Base-by-base conservation (phyloP, 2,113 vertebrate genomes). In the Engystomops pustulosus region DNA sequence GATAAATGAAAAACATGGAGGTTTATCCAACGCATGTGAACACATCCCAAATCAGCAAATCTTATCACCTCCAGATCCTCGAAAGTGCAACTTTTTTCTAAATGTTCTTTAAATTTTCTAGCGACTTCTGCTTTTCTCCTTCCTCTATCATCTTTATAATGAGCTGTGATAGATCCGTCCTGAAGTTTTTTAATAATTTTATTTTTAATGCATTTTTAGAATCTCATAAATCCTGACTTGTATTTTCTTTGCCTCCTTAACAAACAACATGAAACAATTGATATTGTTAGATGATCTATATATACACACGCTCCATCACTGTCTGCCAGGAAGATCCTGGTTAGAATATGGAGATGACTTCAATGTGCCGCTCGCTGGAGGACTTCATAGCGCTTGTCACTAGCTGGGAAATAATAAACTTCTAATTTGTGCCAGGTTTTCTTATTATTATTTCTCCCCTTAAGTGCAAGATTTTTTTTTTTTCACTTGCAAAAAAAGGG, bases 241-340 rank as follows among this genome's bases (percentile, higher is more conserved):
- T 81, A 47, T 38, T 70, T 81, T 70, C 15, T n/a, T 82, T 41
- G 68, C 18, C 44, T 71, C 23, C 34, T 81, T 70, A 81, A 55
- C 65, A 72, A 71, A 44, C 47, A 58, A 72, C 68, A 72, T 82
- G 80, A 82, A 72, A 72, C 51, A 72, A 30, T 60, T 72, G 72
- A 20, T 72, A 72, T 82, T 71, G 80, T 68, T 72, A 72, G 34
- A 45, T 38, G 51, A 72, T 82, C 80, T 82, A 60, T 71, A 74
- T 72, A 55, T 82, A 72, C 41, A 45, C 47, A 3, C 25, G 15
- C 34, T 72, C 49, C 49, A 32, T 72, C 68, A 82, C 7, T 60
- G 47, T 72, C 80, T 82, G 68, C 80, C 80, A 82, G 55, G 36
- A 71, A 23, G 51, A 72, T 41, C 80, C 51, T 82, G n/a, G 23